A percentile compares a stretch with the other conserved stretches of the same genome.
Conservation (phyloP, 2,888 invertebrate species). For the Pegoplata infirma region DNA sequence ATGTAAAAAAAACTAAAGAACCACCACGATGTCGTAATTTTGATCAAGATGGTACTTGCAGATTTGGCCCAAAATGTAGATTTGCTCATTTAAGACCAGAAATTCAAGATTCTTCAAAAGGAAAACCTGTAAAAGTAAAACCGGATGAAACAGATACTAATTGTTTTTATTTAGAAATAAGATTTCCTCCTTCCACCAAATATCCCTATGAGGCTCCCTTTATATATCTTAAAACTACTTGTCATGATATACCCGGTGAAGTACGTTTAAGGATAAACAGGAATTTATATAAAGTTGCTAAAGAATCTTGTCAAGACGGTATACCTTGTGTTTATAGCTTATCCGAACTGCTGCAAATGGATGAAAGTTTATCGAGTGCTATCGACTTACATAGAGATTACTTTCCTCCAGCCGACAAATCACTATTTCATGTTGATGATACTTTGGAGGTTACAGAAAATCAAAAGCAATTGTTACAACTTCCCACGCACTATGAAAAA, state of each 20-base stretch:
- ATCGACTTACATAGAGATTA: conserved; percentile 80
- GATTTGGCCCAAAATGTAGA: conserved; percentile 86
- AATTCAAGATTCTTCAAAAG: conserved; percentile 69
- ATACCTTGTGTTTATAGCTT: conserved; percentile 86
- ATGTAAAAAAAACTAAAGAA: conserved; percentile 68
- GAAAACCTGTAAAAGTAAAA: conserved; percentile 39
- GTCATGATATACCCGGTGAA: conserved; percentile 82
- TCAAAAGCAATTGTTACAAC: conserved; percentile 68
- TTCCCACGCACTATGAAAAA: conserved; percentile 84
- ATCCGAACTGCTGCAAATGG: conserved; percentile 84
- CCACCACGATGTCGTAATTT: conserved; percentile 81
- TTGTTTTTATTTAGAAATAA: conserved; percentile 84
- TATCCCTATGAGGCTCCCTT: conserved; percentile 88
- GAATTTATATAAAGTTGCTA: conserved; percentile 84
- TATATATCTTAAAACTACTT: conserved; percentile 83
- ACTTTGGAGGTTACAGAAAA: background rate
- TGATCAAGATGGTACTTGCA: conserved; percentile 81
- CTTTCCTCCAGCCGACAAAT: conserved; percentile 80
- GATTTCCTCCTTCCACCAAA: conserved; percentile 84
- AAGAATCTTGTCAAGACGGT: conserved; percentile 82
- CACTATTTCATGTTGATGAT: conserved; percentile 81
- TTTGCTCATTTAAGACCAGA: conserved; percentile 82
- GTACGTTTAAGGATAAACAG: conserved; percentile 83
- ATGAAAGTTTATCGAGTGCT: conserved; percentile 82
- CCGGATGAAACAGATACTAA: conserved; percentile 70